phyloP scores from a whole-genome alignment of 2,797 vertebrate genomes.

The Ciconia nigra region DNA sequence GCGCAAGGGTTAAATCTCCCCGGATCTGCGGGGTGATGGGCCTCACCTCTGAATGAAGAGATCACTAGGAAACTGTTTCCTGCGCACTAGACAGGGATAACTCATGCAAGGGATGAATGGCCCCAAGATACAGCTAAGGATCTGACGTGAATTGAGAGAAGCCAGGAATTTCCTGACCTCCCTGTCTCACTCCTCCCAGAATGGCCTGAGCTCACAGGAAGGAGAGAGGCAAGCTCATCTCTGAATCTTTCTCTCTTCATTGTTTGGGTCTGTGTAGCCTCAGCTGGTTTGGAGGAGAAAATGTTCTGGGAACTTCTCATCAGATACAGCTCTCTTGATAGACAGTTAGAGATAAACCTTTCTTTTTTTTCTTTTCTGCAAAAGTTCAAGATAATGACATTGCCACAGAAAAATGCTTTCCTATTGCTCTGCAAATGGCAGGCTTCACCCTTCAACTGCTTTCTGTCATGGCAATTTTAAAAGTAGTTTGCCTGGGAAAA shows the following conservation, averaged over 20 bases:
- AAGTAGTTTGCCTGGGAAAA: conserved; percentile 19
- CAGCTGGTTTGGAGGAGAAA: conserved; percentile 49
- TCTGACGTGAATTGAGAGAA: conserved; percentile 53
- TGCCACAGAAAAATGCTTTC: conserved; percentile 55
- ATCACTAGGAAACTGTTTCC: neutral
- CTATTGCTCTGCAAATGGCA: conserved; percentile 28
- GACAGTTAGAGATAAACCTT: conserved; percentile 59
- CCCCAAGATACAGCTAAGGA: conserved; percentile 49
- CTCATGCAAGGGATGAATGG: conserved; percentile 52
- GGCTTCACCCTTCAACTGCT: conserved; percentile 33
- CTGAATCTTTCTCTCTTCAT: conserved; percentile 37
- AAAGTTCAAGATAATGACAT: conserved; percentile 65
- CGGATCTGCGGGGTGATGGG: neutral
- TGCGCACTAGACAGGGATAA: conserved; percentile 19
- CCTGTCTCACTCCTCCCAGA: conserved; percentile 45
- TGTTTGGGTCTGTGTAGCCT: conserved; percentile 34
- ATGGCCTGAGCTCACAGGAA: conserved; percentile 58
- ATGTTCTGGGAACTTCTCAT: conserved; percentile 67
- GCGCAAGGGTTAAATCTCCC: neutral
- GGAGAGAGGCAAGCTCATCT: conserved; percentile 33
- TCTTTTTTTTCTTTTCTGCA: conserved; percentile 13
- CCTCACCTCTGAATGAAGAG: conserved; percentile 16
- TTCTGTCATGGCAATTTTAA: conserved; percentile 41
- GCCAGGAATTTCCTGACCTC: conserved; percentile 67
- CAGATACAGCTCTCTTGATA: conserved; percentile 55